These are phyloP conservation scores for Halictus ligatus DNA, from an alignment of 2,888 invertebrate genomes.

Conservation along the genomic window DNA sequence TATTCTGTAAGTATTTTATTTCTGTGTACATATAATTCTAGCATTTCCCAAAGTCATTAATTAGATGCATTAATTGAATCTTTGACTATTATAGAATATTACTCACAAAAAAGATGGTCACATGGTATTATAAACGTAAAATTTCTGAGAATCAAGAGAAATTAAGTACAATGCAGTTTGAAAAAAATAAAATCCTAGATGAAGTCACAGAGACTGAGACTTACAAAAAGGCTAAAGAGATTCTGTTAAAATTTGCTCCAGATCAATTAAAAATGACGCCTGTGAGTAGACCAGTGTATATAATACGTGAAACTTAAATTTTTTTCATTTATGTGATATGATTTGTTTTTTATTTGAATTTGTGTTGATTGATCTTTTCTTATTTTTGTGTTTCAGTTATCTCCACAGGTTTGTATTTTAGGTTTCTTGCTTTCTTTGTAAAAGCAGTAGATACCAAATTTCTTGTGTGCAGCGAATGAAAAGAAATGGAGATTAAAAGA, in stretches of 20 bases:
- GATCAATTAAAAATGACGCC: slow-evolving; percentile 85
- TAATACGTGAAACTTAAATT: slow-evolving; percentile 9
- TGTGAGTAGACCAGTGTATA: slow-evolving; percentile 67
- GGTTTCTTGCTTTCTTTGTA: slow-evolving; percentile 8
- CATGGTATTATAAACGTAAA: slow-evolving; percentile 95
- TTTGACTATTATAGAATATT: slow-evolving; percentile 88
- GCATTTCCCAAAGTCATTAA: not conserved
- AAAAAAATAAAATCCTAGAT: slow-evolving; percentile 95
- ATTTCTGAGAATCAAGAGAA: slow-evolving; percentile 91
- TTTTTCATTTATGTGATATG: slow-evolving; percentile 6
- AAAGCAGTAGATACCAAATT: not conserved
- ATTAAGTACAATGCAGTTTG: slow-evolving; percentile 89
- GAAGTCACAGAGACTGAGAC: slow-evolving; percentile 99
- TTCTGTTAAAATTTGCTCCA: slow-evolving; percentile 94
- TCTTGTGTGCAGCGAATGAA: not conserved
- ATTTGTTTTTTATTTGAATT: slow-evolving; percentile 28
- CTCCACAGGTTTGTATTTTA: slow-evolving; percentile 76
- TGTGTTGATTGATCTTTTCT: slow-evolving; percentile 36
- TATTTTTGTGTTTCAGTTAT: slow-evolving; percentile 75
- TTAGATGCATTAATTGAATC: slow-evolving; percentile 19
- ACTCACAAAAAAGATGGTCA: slow-evolving; percentile 91
- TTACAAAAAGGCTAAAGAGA: slow-evolving; percentile 96
- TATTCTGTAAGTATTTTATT: slow-evolving; percentile 89
- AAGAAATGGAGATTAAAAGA: slow-evolving; percentile 19
- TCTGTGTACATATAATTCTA: not conserved